Conservation (phyloP, 1,140 invertebrate genomes). For the Drosophila serrata region DNA sequence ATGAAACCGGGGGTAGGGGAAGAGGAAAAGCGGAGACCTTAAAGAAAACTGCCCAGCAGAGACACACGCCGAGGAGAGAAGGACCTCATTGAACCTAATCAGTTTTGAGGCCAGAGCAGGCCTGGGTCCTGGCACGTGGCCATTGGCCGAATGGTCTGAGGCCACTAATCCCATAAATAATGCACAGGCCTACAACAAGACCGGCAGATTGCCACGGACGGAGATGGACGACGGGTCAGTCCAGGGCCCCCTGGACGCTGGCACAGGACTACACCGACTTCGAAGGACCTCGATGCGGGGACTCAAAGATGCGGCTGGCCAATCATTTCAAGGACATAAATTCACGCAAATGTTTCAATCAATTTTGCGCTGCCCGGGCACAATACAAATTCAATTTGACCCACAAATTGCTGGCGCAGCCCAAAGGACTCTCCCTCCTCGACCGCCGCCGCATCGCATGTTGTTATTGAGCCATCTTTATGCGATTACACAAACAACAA, state of each 20-base stretch:
- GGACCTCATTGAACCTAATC: slow-evolving; percentile 80
- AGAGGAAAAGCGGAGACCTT: neutral
- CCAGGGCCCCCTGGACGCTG: neutral
- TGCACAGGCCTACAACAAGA: slow-evolving; percentile 48
- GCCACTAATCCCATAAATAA: slow-evolving; percentile 81
- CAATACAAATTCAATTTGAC: slow-evolving; percentile 84
- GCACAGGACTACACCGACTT: slow-evolving; percentile 2
- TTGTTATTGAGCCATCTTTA: slow-evolving; percentile 82
- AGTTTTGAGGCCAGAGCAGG: slow-evolving; percentile 72
- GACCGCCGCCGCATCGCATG: slow-evolving; percentile 10
- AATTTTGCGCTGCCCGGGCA: slow-evolving; percentile 73
- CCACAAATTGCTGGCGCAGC: slow-evolving; percentile 78
- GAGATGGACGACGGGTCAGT: slow-evolving; percentile 14
- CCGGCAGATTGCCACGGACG: slow-evolving; percentile 35
- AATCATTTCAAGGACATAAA: slow-evolving; percentile 83
- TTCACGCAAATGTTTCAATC: slow-evolving; percentile 83
- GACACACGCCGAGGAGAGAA: slow-evolving; percentile 16
- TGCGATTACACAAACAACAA: slow-evolving; percentile 77
- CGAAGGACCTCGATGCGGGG: slow-evolving; percentile 1
- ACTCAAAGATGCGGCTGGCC: slow-evolving; percentile 70
- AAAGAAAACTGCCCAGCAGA: slow-evolving; percentile 37
- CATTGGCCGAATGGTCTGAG: slow-evolving; percentile 50
- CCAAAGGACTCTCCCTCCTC: slow-evolving; percentile 32
- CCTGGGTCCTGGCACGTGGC: slow-evolving; percentile 66
- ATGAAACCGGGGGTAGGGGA: slow-evolving; percentile 38